Evolutionary conservation across 1,140 invertebrate species (phyloP).

Genomic region (Drosophila tropicalis): DNA sequence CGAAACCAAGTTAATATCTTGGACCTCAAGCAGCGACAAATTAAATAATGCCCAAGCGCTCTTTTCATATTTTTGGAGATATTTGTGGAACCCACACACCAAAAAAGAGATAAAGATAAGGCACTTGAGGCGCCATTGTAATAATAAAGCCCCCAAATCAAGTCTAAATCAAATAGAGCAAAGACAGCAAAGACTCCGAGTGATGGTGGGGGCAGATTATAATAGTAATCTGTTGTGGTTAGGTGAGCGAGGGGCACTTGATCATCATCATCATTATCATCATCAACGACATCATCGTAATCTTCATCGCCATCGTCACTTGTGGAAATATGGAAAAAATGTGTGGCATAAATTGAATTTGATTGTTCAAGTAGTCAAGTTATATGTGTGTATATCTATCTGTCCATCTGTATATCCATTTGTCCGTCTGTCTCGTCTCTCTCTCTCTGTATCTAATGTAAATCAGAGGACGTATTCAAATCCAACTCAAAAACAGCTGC

Average conservation of each 20-base stretch:
- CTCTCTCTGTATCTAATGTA: slow-evolving; percentile 64
- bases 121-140: slow-evolving; percentile 78
- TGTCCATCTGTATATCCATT: slow-evolving; percentile 44
- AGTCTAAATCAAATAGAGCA: slow-evolving; percentile 76
- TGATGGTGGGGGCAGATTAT: slow-evolving; percentile 3
- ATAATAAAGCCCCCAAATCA: slow-evolving; percentile 72
- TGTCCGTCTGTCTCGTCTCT: slow-evolving; percentile 38
- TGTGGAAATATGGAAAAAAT: slow-evolving; percentile 66
- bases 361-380: slow-evolving; percentile 75
- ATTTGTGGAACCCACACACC: slow-evolving; percentile 60
- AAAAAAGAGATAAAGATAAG: slow-evolving; percentile 38
- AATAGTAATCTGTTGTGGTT: not conserved
- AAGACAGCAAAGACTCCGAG: not conserved
- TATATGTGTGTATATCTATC: slow-evolving; percentile 28
- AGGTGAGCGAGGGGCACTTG: slow-evolving; percentile 61
- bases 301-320: slow-evolving; percentile 45
- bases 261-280: slow-evolving; percentile 51
- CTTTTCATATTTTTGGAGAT: slow-evolving; percentile 43
- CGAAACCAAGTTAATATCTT: slow-evolving; percentile 46
- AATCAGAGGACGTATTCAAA: slow-evolving; percentile 69
- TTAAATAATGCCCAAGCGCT: slow-evolving; percentile 68
- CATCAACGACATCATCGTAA: slow-evolving; percentile 32
- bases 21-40: slow-evolving; percentile 48
- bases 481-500: slow-evolving; percentile 76
- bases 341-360: slow-evolving; percentile 77